Percentiles rank a stretch among this genome's conserved stretches.
Evolutionary conservation across 2,797 vertebrate species (phyloP).

Genomic region (Apogon hyalosoma): DNA sequence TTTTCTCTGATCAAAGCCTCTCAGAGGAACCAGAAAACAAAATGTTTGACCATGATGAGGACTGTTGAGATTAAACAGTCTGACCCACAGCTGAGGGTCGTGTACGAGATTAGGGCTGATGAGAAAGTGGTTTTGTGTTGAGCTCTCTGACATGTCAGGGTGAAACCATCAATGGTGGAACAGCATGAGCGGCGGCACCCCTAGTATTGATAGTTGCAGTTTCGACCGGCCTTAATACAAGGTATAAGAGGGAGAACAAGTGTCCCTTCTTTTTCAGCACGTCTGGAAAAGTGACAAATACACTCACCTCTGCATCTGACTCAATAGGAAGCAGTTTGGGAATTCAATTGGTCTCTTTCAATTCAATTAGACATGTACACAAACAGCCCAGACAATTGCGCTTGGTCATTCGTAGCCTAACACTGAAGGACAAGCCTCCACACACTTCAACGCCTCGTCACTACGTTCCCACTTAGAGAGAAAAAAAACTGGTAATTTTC

Average conservation of each 20-base stretch:
- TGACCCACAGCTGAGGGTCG: constrained; percentile 11
- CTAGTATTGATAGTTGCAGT: constrained; percentile 38
- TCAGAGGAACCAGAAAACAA: constrained; percentile 31
- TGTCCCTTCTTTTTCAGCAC: constrained; percentile 27
- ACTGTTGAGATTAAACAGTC: constrained; percentile 28
- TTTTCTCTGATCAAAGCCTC: constrained; percentile 27
- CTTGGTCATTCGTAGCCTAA: constrained; percentile 56
- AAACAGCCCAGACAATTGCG: constrained; percentile 68
- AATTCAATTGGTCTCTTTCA: constrained; percentile 68
- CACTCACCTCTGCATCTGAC: constrained; percentile 56
- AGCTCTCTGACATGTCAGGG: constrained; percentile 25
- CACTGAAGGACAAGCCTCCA: constrained; percentile 51
- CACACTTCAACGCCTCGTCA: constrained; percentile 47
- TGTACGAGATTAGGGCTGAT: constrained; percentile 45
- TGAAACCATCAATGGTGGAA: constrained; percentile 35
- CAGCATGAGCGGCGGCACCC: constrained; percentile 10
- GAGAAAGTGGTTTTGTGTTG: constrained; percentile 44
- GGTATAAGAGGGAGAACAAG: constrained; percentile 23
- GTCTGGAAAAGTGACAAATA: constrained; percentile 60
- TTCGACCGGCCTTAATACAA: constrained; percentile 19
- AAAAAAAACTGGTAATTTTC: constrained; percentile 47
- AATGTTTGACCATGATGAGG: constrained; percentile 32
- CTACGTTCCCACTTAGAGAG: constrained; percentile 51
- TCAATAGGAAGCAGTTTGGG: constrained; percentile 68
- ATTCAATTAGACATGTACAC: constrained; percentile 73